These are phyloP conservation scores for Cyprinella venusta DNA, from an alignment of 2,797 vertebrate genomes.

Conservation along the genomic window DNA sequence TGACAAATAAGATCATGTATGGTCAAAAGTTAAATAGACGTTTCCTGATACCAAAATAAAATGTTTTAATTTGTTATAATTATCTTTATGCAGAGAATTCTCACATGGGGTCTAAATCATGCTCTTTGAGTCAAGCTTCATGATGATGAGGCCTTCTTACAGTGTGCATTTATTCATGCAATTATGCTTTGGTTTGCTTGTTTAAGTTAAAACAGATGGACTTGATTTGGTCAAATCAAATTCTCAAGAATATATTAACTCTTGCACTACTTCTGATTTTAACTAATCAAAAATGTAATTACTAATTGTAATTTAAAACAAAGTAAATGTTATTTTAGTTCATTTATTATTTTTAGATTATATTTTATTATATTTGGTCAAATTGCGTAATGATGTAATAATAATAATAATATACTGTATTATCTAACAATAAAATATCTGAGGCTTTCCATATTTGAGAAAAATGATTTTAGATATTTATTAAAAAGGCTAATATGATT, in stretches of 20 bases:
- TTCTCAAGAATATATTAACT: not conserved
- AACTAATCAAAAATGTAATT: not conserved
- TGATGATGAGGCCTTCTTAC: not conserved
- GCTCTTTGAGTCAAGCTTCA: not conserved
- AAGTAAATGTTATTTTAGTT: not conserved
- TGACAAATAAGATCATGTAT: conserved; percentile 48
- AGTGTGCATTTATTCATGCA: not conserved
- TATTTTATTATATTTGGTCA: not conserved
- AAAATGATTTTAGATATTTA: too few species aligned
- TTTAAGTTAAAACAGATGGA: conserved; percentile 25
- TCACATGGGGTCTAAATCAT: not conserved
- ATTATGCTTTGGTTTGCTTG: conserved; percentile 17
- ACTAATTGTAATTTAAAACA: not conserved
- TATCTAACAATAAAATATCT: not conserved
- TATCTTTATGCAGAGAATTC: not conserved
- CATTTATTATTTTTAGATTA: not conserved
- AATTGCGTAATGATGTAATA: not conserved
- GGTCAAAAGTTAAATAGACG: conserved; percentile 25
- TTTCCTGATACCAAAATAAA: not conserved
- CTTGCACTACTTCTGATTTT: not conserved
- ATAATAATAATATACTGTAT: not conserved
- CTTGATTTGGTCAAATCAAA: not conserved
- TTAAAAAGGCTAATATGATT: not conserved
- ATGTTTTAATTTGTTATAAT: not conserved
- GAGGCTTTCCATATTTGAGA: not conserved